Evolutionary conservation across 2,113 vertebrate genomes (phyloP).

Genomic region (Colaptes auratus): DNA sequence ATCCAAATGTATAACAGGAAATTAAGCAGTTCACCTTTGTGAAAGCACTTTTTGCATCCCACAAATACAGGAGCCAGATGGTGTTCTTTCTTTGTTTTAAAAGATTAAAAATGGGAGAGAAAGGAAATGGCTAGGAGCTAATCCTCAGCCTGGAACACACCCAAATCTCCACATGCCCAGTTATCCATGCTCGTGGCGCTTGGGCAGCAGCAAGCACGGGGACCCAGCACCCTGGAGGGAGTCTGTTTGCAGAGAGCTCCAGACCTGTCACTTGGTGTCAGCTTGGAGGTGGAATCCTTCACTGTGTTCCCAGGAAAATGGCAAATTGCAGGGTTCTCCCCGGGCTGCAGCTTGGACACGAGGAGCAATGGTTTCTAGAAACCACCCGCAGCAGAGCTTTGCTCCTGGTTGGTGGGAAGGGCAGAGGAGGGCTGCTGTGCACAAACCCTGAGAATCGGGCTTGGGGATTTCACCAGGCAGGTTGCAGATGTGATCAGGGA

Average conservation of each 20-base stretch:
- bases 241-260: background rate
- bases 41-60: slow-evolving; percentile 43
- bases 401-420: background rate
- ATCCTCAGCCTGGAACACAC: background rate
- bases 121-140: slow-evolving; percentile 11
- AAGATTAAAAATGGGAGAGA: slow-evolving; percentile 60
- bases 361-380: background rate
- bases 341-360: background rate
- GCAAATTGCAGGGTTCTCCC: background rate
- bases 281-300: background rate
- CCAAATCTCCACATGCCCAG: background rate
- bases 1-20: slow-evolving; percentile 46
- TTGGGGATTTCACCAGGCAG: background rate
- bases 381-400: background rate
- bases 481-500: background rate
- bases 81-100: slow-evolving; percentile 62
- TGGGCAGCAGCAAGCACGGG: background rate
- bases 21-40: slow-evolving; percentile 71
- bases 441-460: background rate
- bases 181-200: background rate
- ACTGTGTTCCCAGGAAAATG: background rate
- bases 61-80: slow-evolving; percentile 67
- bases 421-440: background rate
- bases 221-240: background rate
- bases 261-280: background rate